A percentile compares a stretch with the other conserved stretches of the same genome.
Evolutionary conservation across 2,113 vertebrate genomes (phyloP).

Genomic region (Hydrochoerus hydrochaeris): DNA sequence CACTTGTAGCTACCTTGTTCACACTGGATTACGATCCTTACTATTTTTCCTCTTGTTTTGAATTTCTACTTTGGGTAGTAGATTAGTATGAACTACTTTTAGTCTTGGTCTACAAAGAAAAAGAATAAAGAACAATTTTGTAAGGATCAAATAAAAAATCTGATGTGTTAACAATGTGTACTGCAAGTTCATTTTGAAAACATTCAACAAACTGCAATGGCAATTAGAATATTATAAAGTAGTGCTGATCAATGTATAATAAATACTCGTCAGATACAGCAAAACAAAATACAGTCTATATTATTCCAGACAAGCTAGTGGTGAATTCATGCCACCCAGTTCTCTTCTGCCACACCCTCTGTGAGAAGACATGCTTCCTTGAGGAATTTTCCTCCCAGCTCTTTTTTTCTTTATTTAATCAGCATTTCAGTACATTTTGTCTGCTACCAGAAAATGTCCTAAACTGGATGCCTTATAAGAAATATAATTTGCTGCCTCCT

Average conservation of each 20-base stretch:
- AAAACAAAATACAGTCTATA: background rate
- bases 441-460: background rate
- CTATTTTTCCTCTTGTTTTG: background rate
- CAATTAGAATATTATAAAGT: background rate
- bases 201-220: background rate
- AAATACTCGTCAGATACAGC: background rate
- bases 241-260: background rate
- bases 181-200: background rate
- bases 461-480: background rate
- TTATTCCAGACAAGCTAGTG: background rate
- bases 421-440: background rate
- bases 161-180: background rate
- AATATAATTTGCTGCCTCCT: background rate
- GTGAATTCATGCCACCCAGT: background rate
- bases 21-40: background rate
- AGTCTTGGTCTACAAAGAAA: background rate
- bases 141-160: background rate
- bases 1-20: background rate
- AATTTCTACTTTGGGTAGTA: background rate
- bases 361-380: background rate
- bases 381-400: background rate
- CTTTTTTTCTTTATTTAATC: background rate
- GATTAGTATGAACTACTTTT: background rate
- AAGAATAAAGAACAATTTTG: background rate
- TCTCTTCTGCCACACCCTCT: background rate